Conservation (phyloP, 2,888 invertebrate species). For the Standfussiana lucernea region DNA sequence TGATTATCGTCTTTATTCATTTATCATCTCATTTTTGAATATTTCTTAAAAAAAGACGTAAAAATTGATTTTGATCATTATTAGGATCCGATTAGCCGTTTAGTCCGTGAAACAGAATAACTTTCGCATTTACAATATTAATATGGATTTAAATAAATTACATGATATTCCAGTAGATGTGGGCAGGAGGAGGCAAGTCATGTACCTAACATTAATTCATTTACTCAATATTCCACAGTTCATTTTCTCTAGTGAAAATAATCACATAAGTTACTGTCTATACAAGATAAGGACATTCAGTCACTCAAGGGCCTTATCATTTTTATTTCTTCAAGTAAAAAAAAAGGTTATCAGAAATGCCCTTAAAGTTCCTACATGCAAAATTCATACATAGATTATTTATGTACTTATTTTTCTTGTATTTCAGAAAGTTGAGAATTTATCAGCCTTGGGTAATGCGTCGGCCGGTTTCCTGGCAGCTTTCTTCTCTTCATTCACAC, state of each 20-base stretch:
- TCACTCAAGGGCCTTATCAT: not conserved
- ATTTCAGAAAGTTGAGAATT: slow-evolving; percentile 91
- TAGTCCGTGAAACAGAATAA: no score
- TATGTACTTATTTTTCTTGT: slow-evolving; percentile 38
- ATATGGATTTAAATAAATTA: no score
- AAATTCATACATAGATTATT: slow-evolving; percentile 8
- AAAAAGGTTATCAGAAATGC: slow-evolving; percentile 22
- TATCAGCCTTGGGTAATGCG: slow-evolving; percentile 95
- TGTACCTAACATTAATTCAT: not conserved
- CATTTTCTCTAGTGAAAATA: not conserved
- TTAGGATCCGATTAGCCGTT: no score
- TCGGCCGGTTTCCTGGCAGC: slow-evolving; percentile 98
- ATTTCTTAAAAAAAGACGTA: no score
- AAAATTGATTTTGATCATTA: no score
- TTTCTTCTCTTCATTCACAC: slow-evolving; percentile 98
- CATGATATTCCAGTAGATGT: not conserved
- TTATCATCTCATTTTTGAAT: no score
- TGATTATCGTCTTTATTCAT: no score
- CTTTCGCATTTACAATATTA: no score
- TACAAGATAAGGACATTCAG: not conserved
- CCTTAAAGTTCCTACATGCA: not conserved
- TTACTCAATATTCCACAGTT: not conserved
- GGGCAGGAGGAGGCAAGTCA: not conserved
- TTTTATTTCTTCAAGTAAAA: slow-evolving; percentile 1
- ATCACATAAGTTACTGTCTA: not conserved